Conservation (phyloP, 2,797 vertebrate species). For the Aplochiton taeniatus region DNA sequence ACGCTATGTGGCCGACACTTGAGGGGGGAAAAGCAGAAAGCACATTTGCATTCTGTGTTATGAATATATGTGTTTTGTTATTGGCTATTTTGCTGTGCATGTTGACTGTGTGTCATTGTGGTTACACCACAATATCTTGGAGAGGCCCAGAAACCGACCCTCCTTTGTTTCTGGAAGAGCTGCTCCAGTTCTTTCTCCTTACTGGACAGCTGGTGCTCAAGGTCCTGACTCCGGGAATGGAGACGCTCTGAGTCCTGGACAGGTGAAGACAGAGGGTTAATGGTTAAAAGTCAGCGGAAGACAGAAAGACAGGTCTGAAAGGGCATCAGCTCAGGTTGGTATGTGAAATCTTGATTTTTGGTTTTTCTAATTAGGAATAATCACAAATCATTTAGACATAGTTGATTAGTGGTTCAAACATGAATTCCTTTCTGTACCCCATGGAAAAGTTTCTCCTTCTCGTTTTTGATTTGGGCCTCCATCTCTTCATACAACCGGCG, state of each 20-base stretch:
- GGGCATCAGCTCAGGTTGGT: too few species aligned
- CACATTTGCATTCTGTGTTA: background rate
- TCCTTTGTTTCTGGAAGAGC: constrained; percentile 83
- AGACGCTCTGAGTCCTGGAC: constrained; percentile 83
- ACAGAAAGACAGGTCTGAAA: background rate
- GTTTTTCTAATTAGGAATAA: too few species aligned
- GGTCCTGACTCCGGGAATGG: constrained; percentile 79
- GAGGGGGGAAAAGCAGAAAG: too few species aligned
- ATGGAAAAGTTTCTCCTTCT: constrained; percentile 83
- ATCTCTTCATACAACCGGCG: constrained; percentile 91
- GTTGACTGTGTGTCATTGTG: too few species aligned
- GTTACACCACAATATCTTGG: too few species aligned
- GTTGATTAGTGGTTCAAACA: too few species aligned
- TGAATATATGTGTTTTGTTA: too few species aligned
- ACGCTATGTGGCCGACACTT: too few species aligned
- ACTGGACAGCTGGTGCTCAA: constrained; percentile 78
- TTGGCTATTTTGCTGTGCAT: background rate
- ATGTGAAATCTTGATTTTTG: too few species aligned
- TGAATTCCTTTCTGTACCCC: constrained; percentile 66
- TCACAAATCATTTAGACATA: too few species aligned
- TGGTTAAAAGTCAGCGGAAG: background rate
- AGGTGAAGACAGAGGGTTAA: constrained; percentile 1
- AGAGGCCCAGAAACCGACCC: constrained; percentile 60
- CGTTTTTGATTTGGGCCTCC: constrained; percentile 91
- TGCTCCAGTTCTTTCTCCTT: constrained; percentile 89